Conservation (phyloP, 2,888 invertebrate species). For the Gari tellinella region DNA sequence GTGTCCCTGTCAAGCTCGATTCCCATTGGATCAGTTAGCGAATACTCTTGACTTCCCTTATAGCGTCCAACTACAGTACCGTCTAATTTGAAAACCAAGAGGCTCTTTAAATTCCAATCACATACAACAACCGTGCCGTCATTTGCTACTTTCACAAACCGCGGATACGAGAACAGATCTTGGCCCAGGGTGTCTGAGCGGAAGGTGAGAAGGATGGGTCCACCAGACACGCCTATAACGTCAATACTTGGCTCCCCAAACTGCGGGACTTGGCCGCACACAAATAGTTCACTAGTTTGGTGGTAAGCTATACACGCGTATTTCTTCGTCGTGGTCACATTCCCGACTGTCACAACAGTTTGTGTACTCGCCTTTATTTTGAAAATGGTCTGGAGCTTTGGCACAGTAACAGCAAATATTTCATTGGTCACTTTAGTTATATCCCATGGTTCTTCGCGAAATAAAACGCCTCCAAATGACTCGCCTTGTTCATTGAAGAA, state of each 20-base stretch:
- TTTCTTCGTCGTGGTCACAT: slow-evolving; percentile 36
- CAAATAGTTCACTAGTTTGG: slow-evolving; percentile 33
- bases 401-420: slow-evolving; percentile 53
- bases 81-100: slow-evolving; percentile 54
- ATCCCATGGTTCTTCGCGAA: slow-evolving; percentile 60
- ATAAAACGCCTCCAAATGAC: slow-evolving; percentile 51
- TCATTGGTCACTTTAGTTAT: slow-evolving; percentile 39
- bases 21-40: slow-evolving; percentile 57
- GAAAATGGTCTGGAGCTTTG: slow-evolving; percentile 46
- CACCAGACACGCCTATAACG: slow-evolving; percentile 47
- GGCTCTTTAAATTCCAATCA: slow-evolving; percentile 62
- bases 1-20: slow-evolving; percentile 35
- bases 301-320: slow-evolving; percentile 51
- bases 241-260: slow-evolving; percentile 63
- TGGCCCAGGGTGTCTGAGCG: slow-evolving; percentile 21
- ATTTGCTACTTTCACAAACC: slow-evolving; percentile 55
- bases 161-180: slow-evolving; percentile 57
- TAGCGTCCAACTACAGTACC: slow-evolving; percentile 56
- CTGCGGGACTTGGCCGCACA: slow-evolving; percentile 65
- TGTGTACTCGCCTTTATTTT: slow-evolving; percentile 40
- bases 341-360: slow-evolving; percentile 33
- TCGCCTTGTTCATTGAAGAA: slow-evolving; percentile 44
- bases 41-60: slow-evolving; percentile 43
- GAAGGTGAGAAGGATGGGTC: slow-evolving; percentile 43
- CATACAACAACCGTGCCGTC: slow-evolving; percentile 60